Conservation (phyloP, 1,140 invertebrate species). For the Thereuonema tuberculata region DNA sequence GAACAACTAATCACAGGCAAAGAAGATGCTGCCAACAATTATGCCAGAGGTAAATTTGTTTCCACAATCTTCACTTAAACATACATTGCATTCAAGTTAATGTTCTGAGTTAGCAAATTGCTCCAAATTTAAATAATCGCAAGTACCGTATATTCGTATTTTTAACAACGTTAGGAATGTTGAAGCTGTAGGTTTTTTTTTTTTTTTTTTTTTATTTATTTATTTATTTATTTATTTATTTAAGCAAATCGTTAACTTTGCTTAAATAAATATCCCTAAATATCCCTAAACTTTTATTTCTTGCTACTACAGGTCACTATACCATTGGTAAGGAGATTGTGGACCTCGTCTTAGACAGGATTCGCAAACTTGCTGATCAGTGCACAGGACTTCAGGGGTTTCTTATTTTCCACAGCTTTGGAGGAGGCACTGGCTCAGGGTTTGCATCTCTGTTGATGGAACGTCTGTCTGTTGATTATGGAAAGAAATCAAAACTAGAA, state of each 20-base stretch:
- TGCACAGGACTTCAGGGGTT: conserved; percentile 62
- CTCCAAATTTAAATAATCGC: background rate
- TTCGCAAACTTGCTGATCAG: conserved; percentile 52
- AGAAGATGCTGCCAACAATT: conserved; percentile 47
- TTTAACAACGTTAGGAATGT: background rate
- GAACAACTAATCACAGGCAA: conserved; percentile 50
- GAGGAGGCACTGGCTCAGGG: conserved; percentile 39
- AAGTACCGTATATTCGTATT: background rate
- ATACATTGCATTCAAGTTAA: no score
- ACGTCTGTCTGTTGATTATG: conserved; percentile 42
- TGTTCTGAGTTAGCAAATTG: no score
- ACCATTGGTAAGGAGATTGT: conserved; percentile 29
- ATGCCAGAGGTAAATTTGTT: conserved; percentile 32
- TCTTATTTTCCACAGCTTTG: conserved; percentile 39
- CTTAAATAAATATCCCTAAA: no score
- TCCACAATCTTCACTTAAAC: no score
- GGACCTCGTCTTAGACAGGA: conserved; percentile 32
- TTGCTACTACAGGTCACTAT: conserved; percentile 21
- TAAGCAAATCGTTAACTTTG: no score
- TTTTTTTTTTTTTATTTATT: background rate
- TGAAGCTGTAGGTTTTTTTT: background rate
- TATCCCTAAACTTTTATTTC: background rate
- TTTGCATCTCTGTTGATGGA: conserved; percentile 41
- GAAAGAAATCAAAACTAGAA: conserved; percentile 66
- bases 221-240: background rate